A percentile compares a stretch with the other conserved stretches of the same genome.
phyloP scores from a whole-genome alignment of 1,140 invertebrate species.

The Drosophila parvula region DNA sequence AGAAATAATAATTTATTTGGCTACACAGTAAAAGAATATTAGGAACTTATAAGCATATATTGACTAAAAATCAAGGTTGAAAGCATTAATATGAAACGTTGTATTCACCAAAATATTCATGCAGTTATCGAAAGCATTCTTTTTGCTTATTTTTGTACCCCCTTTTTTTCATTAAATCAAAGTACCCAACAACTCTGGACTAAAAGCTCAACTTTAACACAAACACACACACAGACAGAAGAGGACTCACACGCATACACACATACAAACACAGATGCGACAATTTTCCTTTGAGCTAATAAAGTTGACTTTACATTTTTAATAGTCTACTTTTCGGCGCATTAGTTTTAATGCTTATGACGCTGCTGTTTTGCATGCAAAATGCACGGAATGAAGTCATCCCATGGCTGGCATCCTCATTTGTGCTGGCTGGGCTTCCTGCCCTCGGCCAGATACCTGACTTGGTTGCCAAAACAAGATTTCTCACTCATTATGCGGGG shows the following conservation, averaged over 20 bases:
- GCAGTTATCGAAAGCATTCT: neutral
- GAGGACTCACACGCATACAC: constrained; percentile 14
- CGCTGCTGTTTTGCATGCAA: constrained; percentile 39
- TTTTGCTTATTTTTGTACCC: neutral
- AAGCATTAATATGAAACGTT: too few species aligned
- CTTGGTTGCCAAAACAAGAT: constrained; percentile 47
- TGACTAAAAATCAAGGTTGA: neutral
- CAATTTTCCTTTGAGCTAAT: constrained; percentile 50
- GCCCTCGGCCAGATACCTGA: constrained; percentile 33
- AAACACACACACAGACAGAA: constrained; percentile 17
- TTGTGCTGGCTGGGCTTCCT: constrained; percentile 20
- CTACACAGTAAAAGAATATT: neutral
- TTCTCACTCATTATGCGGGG: constrained; percentile 40
- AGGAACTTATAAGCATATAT: neutral
- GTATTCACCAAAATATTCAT: neutral
- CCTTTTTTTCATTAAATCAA: neutral
- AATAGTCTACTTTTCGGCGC: constrained; percentile 77
- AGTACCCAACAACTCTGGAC: constrained; percentile 9
- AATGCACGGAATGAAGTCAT: constrained; percentile 17
- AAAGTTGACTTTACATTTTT: constrained; percentile 68
- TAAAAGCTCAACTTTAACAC: constrained; percentile 23
- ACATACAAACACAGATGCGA: constrained; percentile 20
- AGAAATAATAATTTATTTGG: too few species aligned
- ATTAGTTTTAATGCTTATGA: constrained; percentile 73
- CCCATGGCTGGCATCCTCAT: neutral